A percentile compares a stretch with the other conserved stretches of the same genome.
Conservation (phyloP, 1,140 invertebrate species). For the Zaprionus taronus region DNA sequence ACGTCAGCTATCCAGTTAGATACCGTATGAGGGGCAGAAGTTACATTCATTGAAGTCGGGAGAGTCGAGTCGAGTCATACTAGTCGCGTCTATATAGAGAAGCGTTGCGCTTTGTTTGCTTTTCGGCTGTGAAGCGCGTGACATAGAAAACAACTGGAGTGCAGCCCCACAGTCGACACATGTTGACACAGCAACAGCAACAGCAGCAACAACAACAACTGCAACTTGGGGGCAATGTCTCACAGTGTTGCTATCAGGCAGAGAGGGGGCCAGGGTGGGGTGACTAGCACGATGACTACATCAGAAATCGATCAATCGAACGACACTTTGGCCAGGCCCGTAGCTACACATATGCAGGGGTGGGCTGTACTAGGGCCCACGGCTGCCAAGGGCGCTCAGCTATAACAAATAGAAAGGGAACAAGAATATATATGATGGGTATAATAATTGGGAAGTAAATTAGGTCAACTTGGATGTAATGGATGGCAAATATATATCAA, state of each 20-base stretch:
- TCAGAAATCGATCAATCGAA: slow-evolving; percentile 39
- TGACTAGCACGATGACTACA: not conserved
- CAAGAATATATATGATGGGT: too few species aligned
- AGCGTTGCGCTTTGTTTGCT: slow-evolving; percentile 36
- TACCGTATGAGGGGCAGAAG: slow-evolving; percentile 13
- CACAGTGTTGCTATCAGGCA: not conserved
- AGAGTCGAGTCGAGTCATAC: slow-evolving; percentile 14
- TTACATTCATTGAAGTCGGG: slow-evolving; percentile 15
- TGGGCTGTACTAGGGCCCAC: too few species aligned
- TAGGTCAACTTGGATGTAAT: not conserved
- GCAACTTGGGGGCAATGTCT: slow-evolving; percentile 37
- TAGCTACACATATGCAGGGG: too few species aligned
- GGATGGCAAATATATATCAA: not conserved
- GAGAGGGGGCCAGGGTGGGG: not conserved
- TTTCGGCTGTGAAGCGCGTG: slow-evolving; percentile 64
- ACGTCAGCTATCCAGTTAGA: slow-evolving; percentile 38
- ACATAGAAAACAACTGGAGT: slow-evolving; percentile 62
- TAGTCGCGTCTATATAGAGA: slow-evolving; percentile 3
- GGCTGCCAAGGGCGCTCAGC: too few species aligned
- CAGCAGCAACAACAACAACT: slow-evolving; percentile 29
- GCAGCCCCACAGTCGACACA: slow-evolving; percentile 44
- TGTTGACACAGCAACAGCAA: slow-evolving; percentile 42
- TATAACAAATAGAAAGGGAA: too few species aligned
- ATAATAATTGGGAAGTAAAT: too few species aligned
- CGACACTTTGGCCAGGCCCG: not conserved